Percentiles rank a stretch among this genome's conserved stretches.
Conservation (phyloP, 1,140 invertebrate genomes). For the Conus betulinus region DNA sequence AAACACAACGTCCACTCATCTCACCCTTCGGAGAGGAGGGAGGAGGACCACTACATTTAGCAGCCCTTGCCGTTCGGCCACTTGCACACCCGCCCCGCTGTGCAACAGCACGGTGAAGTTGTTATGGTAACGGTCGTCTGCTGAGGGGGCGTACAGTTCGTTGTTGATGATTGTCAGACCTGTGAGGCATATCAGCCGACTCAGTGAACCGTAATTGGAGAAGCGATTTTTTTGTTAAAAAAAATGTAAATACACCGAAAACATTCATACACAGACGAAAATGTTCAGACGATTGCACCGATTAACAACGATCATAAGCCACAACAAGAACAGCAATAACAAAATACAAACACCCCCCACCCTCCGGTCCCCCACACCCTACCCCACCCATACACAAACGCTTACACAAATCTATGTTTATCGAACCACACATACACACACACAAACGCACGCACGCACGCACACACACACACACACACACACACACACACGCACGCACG, state of each 20-base stretch:
- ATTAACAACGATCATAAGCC: no score
- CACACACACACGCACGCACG: neutral
- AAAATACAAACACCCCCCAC: no score
- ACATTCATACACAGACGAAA: no score
- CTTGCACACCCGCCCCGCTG: conserved; percentile 58
- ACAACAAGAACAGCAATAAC: no score
- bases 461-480: conserved; percentile 4
- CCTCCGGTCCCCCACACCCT: no score
- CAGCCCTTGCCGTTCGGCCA: conserved; percentile 47
- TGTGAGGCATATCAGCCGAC: conserved; percentile 14
- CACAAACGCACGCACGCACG: neutral
- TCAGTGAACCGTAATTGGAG: no score
- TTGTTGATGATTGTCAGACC: conserved; percentile 58
- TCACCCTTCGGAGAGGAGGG: conserved; percentile 29
- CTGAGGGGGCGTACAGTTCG: neutral
- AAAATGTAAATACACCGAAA: no score
- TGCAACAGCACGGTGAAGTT: conserved; percentile 49
- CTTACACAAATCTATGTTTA: no score
- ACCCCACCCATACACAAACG: no score
- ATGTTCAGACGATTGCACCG: no score
- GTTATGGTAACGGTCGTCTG: conserved; percentile 4
- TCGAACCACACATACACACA: neutral
- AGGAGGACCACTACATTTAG: conserved; percentile 50
- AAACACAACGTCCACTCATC: neutral
- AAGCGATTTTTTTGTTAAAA: no score